Base-by-base conservation (phyloP, 2,797 vertebrate species). In the Anisognathus igniventris region DNA sequence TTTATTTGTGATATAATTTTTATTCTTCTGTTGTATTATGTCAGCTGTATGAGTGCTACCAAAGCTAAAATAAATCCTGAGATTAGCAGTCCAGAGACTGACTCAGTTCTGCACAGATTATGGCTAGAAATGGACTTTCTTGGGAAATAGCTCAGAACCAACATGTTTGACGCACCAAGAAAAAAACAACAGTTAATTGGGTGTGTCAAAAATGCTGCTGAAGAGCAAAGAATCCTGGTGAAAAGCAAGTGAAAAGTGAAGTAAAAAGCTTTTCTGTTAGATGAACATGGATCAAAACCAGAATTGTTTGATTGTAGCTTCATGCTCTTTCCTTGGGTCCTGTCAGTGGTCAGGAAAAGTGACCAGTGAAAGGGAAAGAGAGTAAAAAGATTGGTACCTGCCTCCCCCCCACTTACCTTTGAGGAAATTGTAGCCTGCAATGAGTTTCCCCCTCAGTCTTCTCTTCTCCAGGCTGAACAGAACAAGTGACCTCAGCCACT, bases 321-420 rank as follows among this genome's bases (percentile, higher is more conserved):
- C 27, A n/a, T 50, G 12, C 15, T 31, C 4, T 50, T 86, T 71
- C n/a, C n/a, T 64, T 37, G 14, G n/a, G 37, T 51, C 20, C 16
- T 64, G 3, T 30, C 37, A 39, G 28, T 50, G 37, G 12, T 50
- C 37, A 24, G 11, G 22, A 20, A 30, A 73, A 50, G 17, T 27
- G 31, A 57, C 7, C 35, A 65, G 17, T 48, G 21, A 35, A 39
- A 56, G 42, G 8, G 11, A 54, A 54, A 64, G 79, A 22, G 7
- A 72, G 9, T 57, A 27, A 57, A 62, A 48, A n/a, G 27, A 20
- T 64, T 28, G 16, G 27, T 57, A n/a, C 23, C 23, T 50, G 3
- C 25, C 16, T 56, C 11, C 12, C 4, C 4, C 0, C 5, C 2
- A 0, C 25, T 48, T 56, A 11, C 8, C 42, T 35, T 23, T 5